Conservation (phyloP, 2,797 vertebrate species). For the Chelidonichthys spinosus region DNA sequence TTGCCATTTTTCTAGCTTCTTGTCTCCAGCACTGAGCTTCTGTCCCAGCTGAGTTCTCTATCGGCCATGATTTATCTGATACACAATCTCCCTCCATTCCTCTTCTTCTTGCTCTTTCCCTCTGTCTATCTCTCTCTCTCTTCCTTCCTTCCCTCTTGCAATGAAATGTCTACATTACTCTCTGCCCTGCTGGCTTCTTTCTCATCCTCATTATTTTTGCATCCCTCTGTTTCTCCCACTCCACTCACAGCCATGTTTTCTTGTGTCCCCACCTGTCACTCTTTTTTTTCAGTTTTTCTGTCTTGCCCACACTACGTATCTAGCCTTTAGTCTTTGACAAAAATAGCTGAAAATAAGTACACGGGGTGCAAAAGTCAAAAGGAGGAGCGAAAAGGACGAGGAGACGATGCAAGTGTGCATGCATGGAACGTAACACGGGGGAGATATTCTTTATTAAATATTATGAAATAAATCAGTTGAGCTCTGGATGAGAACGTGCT, state of each 20-base stretch:
- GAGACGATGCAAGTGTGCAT: background rate
- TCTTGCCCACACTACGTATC: background rate
- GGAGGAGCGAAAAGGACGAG: background rate
- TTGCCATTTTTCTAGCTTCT: conserved; percentile 70
- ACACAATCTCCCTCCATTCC: conserved; percentile 52
- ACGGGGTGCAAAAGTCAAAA: conserved; percentile 4
- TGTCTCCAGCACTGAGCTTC: conserved; percentile 51
- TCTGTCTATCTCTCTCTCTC: background rate
- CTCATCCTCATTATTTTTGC: conserved; percentile 26
- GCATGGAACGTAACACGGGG: background rate
- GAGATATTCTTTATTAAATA: conserved; percentile 23
- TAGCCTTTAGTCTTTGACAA: background rate
- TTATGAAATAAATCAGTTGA: conserved; percentile 31
- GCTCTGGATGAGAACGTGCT: background rate
- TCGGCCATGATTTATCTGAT: conserved; percentile 79
- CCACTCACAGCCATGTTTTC: background rate
- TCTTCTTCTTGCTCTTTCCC: background rate
- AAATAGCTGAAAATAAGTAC: conserved; percentile 22
- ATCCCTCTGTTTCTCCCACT: conserved; percentile 4
- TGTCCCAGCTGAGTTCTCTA: conserved; percentile 76
- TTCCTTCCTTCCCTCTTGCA: background rate
- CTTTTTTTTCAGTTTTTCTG: background rate
- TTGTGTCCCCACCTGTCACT: conserved; percentile 13
- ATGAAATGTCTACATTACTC: conserved; percentile 8
- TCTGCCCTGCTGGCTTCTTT: conserved; percentile 2